Percentiles rank a stretch among this genome's conserved stretches.
phyloP scores from a whole-genome alignment of 2,113 vertebrate genomes.

The Trematomus loennbergii region DNA sequence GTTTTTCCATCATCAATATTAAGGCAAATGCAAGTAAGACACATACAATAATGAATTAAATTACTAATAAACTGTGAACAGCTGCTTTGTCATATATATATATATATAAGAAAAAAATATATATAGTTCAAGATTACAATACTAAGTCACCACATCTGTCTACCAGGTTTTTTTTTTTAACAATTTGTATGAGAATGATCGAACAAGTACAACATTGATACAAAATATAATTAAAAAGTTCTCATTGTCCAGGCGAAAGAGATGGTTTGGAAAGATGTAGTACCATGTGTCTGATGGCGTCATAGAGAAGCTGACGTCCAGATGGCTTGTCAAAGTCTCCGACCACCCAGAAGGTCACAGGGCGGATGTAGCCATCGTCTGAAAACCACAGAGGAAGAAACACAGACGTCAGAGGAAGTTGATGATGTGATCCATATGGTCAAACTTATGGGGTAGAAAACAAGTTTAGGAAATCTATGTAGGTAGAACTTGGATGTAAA shows the following conservation, averaged over 20 bases:
- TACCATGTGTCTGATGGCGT: constrained; percentile 97
- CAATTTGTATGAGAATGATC: background rate
- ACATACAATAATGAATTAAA: background rate
- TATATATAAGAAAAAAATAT: too few relatives aligned
- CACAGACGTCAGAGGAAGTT: background rate
- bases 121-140: too few relatives aligned
- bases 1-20: background rate
- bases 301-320: constrained; percentile 94
- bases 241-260: background rate
- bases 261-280: constrained; percentile 22
- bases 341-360: constrained; percentile 98
- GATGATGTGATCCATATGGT: background rate
- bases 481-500: background rate
- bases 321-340: constrained; percentile 95
- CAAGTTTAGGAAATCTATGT: background rate
- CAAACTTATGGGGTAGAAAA: background rate
- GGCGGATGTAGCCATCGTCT: constrained; percentile 96
- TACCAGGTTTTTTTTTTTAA: too few relatives aligned
- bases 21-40: background rate
- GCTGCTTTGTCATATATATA: too few relatives aligned
- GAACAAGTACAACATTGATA: too few relatives aligned
- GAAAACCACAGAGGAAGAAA: constrained; percentile 44
- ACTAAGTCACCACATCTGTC: too few relatives aligned
- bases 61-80: too few relatives aligned
- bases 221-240: background rate